A percentile compares a stretch with the other conserved stretches of the same genome.
These are phyloP conservation scores for Physocephala rufipes DNA, from an alignment of 2,888 invertebrate species.

Conservation along the genomic window DNA sequence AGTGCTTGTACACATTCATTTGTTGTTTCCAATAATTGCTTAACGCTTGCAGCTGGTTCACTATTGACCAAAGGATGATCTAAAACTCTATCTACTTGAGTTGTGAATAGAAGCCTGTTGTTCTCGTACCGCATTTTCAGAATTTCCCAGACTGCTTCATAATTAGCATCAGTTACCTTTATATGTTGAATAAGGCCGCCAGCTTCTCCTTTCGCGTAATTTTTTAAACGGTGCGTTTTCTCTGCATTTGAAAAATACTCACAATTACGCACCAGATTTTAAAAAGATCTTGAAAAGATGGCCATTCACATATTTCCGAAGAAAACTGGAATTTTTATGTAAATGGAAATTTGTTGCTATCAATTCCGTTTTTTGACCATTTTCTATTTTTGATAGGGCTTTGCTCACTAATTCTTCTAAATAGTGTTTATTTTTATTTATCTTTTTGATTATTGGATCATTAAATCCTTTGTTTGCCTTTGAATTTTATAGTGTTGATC, in stretches of 20 bases:
- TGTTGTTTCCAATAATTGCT: too few relatives aligned
- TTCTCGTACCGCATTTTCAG: not conserved
- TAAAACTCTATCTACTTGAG: slow-evolving; percentile 8
- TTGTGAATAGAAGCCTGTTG: slow-evolving; percentile 11
- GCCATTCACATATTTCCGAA: slow-evolving; percentile 16
- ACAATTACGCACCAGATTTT: slow-evolving; percentile 10
- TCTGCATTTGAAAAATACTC: slow-evolving; percentile 1
- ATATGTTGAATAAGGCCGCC: slow-evolving; percentile 4
- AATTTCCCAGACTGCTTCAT: slow-evolving; percentile 13
- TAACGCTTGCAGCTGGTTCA: slow-evolving; percentile 9
- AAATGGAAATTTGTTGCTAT: too few relatives aligned
- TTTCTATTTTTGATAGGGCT: not conserved
- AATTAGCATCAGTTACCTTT: slow-evolving; percentile 12
- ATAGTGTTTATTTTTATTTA: not conserved
- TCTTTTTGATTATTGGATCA: not conserved
- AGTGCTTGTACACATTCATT: too few relatives aligned
- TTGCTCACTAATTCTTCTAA: slow-evolving; percentile 3
- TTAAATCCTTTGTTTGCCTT: not conserved
- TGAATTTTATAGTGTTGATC: not conserved
- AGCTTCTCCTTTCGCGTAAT: slow-evolving; percentile 5
- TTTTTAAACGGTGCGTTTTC: slow-evolving; percentile 4
- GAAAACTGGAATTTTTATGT: slow-evolving; percentile 16
- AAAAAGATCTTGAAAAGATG: slow-evolving; percentile 8
- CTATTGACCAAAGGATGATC: slow-evolving; percentile 9
- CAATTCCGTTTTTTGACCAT: not conserved